phyloP scores from a whole-genome alignment of 1,140 invertebrate species.

The Brachionus sp. region DNA sequence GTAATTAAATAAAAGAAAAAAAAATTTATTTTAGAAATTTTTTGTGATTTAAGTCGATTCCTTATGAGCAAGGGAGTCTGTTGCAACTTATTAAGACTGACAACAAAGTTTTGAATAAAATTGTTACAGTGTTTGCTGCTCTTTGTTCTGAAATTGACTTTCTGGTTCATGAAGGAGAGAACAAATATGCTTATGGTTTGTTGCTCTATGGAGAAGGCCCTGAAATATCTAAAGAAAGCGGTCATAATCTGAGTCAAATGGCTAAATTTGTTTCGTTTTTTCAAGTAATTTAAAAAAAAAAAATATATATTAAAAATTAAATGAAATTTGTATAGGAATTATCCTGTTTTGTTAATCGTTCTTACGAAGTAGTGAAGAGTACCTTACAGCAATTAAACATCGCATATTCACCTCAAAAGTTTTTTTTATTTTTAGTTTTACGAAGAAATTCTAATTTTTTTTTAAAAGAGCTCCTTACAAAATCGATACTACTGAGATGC shows the following conservation, averaged over 20 bases:
- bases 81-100: conserved; percentile 73
- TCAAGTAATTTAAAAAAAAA: conserved; percentile 58
- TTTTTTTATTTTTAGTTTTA: background rate
- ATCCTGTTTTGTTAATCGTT: conserved; percentile 67
- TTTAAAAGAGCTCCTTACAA: background rate
- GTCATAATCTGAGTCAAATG: conserved; percentile 59
- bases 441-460: background rate
- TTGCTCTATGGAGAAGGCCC: conserved; percentile 66
- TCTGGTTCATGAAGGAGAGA: conserved; percentile 68
- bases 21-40: background rate
- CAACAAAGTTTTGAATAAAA: conserved; percentile 75
- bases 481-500: conserved; percentile 50
- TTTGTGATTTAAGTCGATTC: background rate
- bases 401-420: conserved; percentile 59
- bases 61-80: conserved; percentile 65
- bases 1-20: background rate
- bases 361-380: conserved; percentile 67
- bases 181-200: conserved; percentile 65
- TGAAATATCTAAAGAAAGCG: background rate
- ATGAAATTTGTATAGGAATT: conserved; percentile 59
- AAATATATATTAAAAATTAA: conserved; percentile 1
- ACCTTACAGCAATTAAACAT: conserved; percentile 68
- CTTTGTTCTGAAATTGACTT: conserved; percentile 72
- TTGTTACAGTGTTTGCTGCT: conserved; percentile 73
- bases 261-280: conserved; percentile 63